Evolutionary conservation across 2,113 vertebrate genomes (phyloP).

Genomic region (Egretta garzetta): DNA sequence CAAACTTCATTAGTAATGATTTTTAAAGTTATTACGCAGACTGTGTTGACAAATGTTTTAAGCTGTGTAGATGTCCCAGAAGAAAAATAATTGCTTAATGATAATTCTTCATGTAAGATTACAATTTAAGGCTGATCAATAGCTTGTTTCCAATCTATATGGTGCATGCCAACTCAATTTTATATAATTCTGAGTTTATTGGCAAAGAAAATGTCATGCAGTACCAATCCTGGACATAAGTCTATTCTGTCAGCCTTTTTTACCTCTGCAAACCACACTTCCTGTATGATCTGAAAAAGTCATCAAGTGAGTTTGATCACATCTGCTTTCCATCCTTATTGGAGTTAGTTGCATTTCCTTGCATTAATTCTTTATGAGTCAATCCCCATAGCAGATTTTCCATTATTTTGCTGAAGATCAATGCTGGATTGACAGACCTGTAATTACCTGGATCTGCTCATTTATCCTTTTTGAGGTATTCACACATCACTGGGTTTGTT

Average conservation of each 20-base stretch:
- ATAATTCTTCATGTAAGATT: background rate
- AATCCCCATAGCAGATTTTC: background rate
- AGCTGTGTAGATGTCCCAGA: background rate
- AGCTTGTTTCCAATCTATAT: background rate
- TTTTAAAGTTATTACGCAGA: background rate
- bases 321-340: background rate
- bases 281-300: slow-evolving; percentile 1
- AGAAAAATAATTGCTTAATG: slow-evolving; percentile 25
- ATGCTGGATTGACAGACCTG: background rate
- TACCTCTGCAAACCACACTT: background rate
- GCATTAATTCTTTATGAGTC: slow-evolving; percentile 1
- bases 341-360: background rate
- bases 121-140: slow-evolving; percentile 11
- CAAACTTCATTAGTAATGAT: background rate
- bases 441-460: background rate
- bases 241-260: background rate
- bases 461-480: background rate
- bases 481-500: background rate
- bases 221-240: background rate
- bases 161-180: background rate
- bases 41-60: background rate
- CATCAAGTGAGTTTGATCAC: background rate
- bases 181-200: background rate
- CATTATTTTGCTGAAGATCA: background rate
- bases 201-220: background rate